Evolutionary conservation across 2,113 vertebrate species (phyloP), one percentile per base, ranked within the genome.

Genomic region (Aspidoscelis tigris): DNA sequence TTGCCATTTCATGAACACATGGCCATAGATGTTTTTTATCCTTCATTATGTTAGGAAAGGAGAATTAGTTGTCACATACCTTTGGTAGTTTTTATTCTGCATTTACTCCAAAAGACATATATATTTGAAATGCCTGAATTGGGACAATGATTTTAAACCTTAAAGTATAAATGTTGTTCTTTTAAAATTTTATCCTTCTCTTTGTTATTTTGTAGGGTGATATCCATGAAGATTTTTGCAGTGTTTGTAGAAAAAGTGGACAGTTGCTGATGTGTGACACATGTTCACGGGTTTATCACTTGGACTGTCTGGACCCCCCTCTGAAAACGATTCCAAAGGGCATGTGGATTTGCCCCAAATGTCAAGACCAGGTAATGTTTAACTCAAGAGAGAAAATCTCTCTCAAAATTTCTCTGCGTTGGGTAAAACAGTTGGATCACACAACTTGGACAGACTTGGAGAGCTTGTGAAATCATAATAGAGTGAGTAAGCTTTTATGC

Each of bases 301-400:
- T 99, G 96, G 98, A 99, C 96, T 99, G 99, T 96, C 96, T 99
- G 97, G 98, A 99, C 91, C 99, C 99, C 0, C 98, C 99, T 95
- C 97, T 99, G 96, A 99, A 99, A 98, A 97, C 97, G 91, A 99
- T 99, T 97, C 99, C 99, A 93, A 99, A 99, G 98, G 99, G 99
- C 98, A 99, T 99, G 99, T 99, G 99, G 99, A 99, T 99, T 97
- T 99, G 99, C 97, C 99, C 99, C 94, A 98, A 99, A 96, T 99
- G 99, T 97, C 98, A 99, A 97, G 98, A 99, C 96, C 98, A 99
- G 99, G 99, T 99, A 98, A 69, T 74, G 76, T 89, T 90, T 86
- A 53, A 41, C 68, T 87, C 64, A 66, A 0, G 65, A 84, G 0
- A 58, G 72, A n/a, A 84, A 55, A 3, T 50, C 39, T 4, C 65